phyloP scores from a whole-genome alignment of 2,888 invertebrate genomes.

The Dryomyza anilis region DNA sequence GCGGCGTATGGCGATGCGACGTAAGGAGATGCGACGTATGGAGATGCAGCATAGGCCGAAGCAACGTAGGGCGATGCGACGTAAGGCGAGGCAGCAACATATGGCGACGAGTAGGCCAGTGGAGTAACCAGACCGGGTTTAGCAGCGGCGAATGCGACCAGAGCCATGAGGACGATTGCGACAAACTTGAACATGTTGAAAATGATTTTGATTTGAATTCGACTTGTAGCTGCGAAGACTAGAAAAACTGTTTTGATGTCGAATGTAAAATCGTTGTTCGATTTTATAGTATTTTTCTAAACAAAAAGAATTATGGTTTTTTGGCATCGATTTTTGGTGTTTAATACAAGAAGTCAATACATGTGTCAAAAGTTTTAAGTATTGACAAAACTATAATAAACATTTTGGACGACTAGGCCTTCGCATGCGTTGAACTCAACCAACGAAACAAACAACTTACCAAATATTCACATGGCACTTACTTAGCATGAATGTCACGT shows the following conservation, averaged over 20 bases:
- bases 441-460: no score
- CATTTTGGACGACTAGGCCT: no score
- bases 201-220: constrained; percentile 33
- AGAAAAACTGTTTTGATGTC: constrained; percentile 3
- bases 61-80: constrained; percentile 53
- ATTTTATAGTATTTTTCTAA: no score
- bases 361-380: no score
- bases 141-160: constrained; percentile 51
- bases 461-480: no score
- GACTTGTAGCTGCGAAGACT: background rate
- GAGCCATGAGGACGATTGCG: constrained; percentile 49
- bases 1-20: constrained; percentile 27
- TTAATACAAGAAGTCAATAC: no score
- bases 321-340: no score
- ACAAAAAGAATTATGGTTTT: no score
- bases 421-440: no score
- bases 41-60: constrained; percentile 50
- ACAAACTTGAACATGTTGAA: constrained; percentile 40
- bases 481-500: no score
- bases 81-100: constrained; percentile 56
- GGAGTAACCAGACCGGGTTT: constrained; percentile 55
- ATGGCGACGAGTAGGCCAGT: constrained; percentile 49
- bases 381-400: no score
- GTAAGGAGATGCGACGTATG: constrained; percentile 34
- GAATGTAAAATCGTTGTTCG: no score